Evolutionary conservation across 1,140 invertebrate genomes (phyloP).

Genomic region (Zaprionus gabonicus): DNA sequence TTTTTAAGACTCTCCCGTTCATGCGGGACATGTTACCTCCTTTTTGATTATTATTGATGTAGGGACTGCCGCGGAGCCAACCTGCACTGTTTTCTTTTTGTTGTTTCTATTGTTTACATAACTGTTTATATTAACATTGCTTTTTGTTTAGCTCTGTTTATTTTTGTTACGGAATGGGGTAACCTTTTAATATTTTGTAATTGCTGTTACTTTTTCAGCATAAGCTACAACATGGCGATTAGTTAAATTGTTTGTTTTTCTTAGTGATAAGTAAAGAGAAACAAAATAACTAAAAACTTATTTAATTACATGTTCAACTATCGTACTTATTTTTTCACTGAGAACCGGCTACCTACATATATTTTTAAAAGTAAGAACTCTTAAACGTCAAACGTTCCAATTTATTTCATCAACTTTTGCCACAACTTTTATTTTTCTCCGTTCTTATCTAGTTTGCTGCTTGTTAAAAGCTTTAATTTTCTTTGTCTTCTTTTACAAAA

Average conservation of each 20-base stretch:
- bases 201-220: conserved; percentile 20
- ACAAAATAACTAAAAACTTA: background rate
- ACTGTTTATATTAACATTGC: conserved; percentile 65
- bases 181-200: conserved; percentile 27
- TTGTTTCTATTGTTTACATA: conserved; percentile 66
- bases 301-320: background rate
- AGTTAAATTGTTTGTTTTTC: conserved; percentile 20
- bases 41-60: conserved; percentile 43
- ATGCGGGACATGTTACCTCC: conserved; percentile 19
- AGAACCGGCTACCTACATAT: too few species aligned
- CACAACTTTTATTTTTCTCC: conserved; percentile 9
- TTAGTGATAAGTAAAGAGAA: background rate
- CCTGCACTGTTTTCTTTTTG: conserved; percentile 57
- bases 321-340: too few species aligned
- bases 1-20: background rate
- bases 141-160: conserved; percentile 36
- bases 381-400: too few species aligned
- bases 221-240: conserved; percentile 74
- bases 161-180: conserved; percentile 42
- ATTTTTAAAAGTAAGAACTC: too few species aligned
- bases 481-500: conserved; percentile 7
- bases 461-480: conserved; percentile 19
- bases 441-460: too few species aligned
- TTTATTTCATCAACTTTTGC: background rate
- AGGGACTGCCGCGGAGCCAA: conserved; percentile 43